Base-by-base conservation (phyloP, 2,797 vertebrate species). In the Pseudotriccus pelzelni region DNA sequence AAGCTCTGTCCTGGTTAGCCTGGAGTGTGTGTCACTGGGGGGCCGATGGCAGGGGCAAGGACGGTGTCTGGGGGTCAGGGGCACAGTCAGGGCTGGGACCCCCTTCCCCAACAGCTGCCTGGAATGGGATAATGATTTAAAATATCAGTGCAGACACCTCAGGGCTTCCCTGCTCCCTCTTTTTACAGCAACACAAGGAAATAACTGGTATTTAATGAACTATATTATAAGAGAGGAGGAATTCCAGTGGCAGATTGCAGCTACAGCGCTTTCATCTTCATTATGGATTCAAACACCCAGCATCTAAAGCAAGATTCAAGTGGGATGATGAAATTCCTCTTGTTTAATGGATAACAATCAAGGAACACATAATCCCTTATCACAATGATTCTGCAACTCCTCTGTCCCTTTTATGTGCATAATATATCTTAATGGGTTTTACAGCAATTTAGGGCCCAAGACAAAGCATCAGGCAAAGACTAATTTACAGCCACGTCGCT, bases 401-500 rank as follows among this genome's bases (percentile, higher is more conserved):
- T 87, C 88, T 7, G 79, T 73, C 79, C 93, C 69, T 96, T 97
- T 97, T 96, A 96, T 94, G 96, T 93, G 94, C 77, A 84, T 96
- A 94, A 95, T 93, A 96, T 89, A 94, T 97, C 97, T 96, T 97
- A 96, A 97, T 95, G 94, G 96, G 90, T 76, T 97, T 97, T 93
- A 90, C 87, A 96, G 95, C 94, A 93, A 96, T 97, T 97, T 95
- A 85, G 89, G 89, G 74, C 94, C 96, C 93, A 91, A 97, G 95
- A 97, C 89, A 95, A 97, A 97, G 97, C 96, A 90, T 92, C 96
- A 97, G 96, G 89, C 84, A 81, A 93, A 67, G 76, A 87, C 88
- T 95, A 89, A 97, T 97, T 97, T 94, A 96, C 90, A 94, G 52
- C 86, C 91, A 37, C 18, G 68, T 37, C 55, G 60, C 93, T 90